These are phyloP conservation scores for Himalopsyche japonica DNA, from an alignment of 2,888 invertebrate genomes.

Conservation along the genomic window DNA sequence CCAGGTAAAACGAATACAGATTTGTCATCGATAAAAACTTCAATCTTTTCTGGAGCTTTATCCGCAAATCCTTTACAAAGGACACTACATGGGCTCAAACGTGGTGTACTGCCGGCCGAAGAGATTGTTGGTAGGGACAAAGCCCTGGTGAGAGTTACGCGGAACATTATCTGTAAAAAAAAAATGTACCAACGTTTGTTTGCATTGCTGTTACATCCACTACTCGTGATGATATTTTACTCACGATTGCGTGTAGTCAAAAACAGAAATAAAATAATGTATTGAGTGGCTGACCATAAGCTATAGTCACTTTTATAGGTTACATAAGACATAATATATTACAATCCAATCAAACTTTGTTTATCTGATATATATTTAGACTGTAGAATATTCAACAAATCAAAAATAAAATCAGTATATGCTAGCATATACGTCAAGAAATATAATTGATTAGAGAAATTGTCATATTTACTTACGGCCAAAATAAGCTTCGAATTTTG, in stretches of 20 bases:
- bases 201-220: not conserved
- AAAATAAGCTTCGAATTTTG: slow-evolving; percentile 13
- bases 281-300: not conserved
- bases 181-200: not conserved
- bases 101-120: slow-evolving; percentile 49
- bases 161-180: slow-evolving; percentile 63
- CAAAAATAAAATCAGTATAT: not conserved
- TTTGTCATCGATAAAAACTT: slow-evolving; percentile 97
- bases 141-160: slow-evolving; percentile 73
- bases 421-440: not conserved
- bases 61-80: slow-evolving; percentile 53
- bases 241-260: not conserved
- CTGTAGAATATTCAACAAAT: not conserved
- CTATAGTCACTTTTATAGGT: slow-evolving; percentile 20
- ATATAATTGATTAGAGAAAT: not conserved
- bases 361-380: not conserved
- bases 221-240: not conserved
- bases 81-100: slow-evolving; percentile 54
- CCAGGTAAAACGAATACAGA: slow-evolving; percentile 93
- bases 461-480: slow-evolving; percentile 27
- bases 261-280: not conserved
- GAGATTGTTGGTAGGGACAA: slow-evolving; percentile 54
- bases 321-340: slow-evolving; percentile 37
- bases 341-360: not conserved
- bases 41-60: slow-evolving; percentile 74